phyloP scores from a whole-genome alignment of 2,888 invertebrate species.

The Baccha elongata region DNA sequence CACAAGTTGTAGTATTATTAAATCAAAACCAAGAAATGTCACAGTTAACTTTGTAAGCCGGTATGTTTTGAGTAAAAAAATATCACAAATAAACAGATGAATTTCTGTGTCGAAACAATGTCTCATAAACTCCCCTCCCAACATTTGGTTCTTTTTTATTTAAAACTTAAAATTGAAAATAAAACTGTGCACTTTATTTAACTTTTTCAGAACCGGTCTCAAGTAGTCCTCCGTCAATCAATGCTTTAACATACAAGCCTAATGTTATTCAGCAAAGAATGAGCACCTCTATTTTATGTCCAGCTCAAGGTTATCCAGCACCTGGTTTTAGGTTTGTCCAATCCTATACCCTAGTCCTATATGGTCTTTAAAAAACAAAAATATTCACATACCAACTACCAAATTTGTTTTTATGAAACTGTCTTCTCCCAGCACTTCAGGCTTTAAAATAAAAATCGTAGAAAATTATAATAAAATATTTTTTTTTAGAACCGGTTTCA shows the following conservation, averaged over 20 bases:
- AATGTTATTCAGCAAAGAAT: slow-evolving; percentile 81
- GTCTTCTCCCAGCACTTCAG: slow-evolving; percentile 25
- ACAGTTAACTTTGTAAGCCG: too few relatives aligned
- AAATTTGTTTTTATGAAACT: neutral
- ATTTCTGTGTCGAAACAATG: too few relatives aligned
- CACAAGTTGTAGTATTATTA: too few relatives aligned
- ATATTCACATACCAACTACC: too few relatives aligned
- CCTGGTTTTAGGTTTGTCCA: slow-evolving; percentile 87
- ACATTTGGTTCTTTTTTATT: neutral
- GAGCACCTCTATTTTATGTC: slow-evolving; percentile 87
- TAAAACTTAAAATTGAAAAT: neutral
- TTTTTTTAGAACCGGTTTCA: slow-evolving; percentile 84
- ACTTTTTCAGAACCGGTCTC: slow-evolving; percentile 84
- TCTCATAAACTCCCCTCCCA: too few relatives aligned
- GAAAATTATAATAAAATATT: neutral
- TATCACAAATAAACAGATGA: too few relatives aligned
- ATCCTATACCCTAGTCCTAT: too few relatives aligned
- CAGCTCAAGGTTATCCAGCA: slow-evolving; percentile 89
- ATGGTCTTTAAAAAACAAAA: too few relatives aligned
- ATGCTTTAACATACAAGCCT: slow-evolving; percentile 82
- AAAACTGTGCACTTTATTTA: neutral
- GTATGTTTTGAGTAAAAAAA: too few relatives aligned
- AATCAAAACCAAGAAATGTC: too few relatives aligned
- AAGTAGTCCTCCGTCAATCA: slow-evolving; percentile 83
- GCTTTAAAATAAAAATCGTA: too few relatives aligned